Base-by-base conservation (phyloP, 2,888 invertebrate genomes). In the Lithophane leautieri region DNA sequence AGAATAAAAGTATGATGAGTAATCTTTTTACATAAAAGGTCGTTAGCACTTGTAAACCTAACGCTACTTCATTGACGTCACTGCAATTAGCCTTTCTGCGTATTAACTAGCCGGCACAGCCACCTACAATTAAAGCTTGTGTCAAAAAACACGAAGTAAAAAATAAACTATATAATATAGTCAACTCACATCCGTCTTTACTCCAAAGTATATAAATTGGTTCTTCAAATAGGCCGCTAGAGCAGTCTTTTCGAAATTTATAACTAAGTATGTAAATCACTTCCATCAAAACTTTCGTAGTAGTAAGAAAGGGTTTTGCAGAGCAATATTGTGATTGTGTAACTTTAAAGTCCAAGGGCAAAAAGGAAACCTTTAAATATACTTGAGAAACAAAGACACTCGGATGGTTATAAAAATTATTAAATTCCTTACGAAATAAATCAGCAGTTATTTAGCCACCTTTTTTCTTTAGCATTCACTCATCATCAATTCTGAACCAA, bases 41-140 rank as follows among this genome's bases (percentile, higher is more conserved):
- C 73, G 54, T 68, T 85, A 70, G 56, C 76, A 76, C 65, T 62
- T 44, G 76, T 68, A 68, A 66, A 73, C 6, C 42, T 78, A 78
- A 79, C 79, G 79, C 34, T 86, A 79, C 47, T 72, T 70, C 40
- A 69, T 50, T 82, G 88, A 88, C 84, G 88, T 88, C 86, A 84
- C 61, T 65, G 71, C 42, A 79, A 85, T 87, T 83, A 83, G 78
- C 12, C 61, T 70, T 71, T 78, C 76, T 84, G 82, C 75, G 84
- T 88, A 86, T 81, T 78, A 88, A 86, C 67, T 80, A 85, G 79
- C 71, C 62, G 63, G 72, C 60, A 75, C 60, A 70, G 56, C 63
- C 81, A 81, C 72, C 76, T 76, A 76, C 62, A 84, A 84, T 83
- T 86, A 79, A 69, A 54, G 22, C 56, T 70, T 69, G 65, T 73